Evolutionary conservation across 2,888 invertebrate species (phyloP).

Genomic region (Hydrotaea cyrtoneurina): DNA sequence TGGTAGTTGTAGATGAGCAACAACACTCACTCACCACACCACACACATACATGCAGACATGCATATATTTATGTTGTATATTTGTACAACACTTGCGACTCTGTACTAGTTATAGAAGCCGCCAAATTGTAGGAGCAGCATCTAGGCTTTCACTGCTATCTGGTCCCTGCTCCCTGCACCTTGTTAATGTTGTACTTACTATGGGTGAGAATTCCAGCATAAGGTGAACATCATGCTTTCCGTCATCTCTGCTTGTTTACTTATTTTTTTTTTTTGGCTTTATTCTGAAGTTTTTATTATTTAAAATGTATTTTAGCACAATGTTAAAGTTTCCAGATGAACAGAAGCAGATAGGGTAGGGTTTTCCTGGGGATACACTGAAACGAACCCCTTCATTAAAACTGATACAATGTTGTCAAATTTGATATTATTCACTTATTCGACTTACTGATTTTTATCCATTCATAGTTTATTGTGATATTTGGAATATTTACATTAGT

Average conservation of each 20-base stretch:
- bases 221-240: neutral
- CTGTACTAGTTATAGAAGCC: neutral
- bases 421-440: too few species aligned
- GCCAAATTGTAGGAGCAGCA: neutral
- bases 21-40: neutral
- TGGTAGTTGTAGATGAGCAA: too few species aligned
- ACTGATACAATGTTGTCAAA: too few species aligned
- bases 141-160: neutral
- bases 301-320: constrained; percentile 20
- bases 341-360: neutral
- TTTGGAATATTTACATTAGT: too few species aligned
- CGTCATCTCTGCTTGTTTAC: neutral
- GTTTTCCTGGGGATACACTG: neutral
- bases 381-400: too few species aligned
- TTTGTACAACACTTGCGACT: neutral
- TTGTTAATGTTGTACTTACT: neutral
- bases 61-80: neutral
- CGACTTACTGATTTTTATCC: too few species aligned
- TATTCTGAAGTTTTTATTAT: neutral
- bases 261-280: constrained; percentile 2
- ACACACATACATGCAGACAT: too few species aligned
- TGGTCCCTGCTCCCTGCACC: neutral
- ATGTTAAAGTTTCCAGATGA: constrained; percentile 19
- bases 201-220: neutral
- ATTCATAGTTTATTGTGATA: too few species aligned